These are phyloP conservation scores for Camponotus floridanus DNA, from an alignment of 1,140 invertebrate genomes.

Conservation along the genomic window DNA sequence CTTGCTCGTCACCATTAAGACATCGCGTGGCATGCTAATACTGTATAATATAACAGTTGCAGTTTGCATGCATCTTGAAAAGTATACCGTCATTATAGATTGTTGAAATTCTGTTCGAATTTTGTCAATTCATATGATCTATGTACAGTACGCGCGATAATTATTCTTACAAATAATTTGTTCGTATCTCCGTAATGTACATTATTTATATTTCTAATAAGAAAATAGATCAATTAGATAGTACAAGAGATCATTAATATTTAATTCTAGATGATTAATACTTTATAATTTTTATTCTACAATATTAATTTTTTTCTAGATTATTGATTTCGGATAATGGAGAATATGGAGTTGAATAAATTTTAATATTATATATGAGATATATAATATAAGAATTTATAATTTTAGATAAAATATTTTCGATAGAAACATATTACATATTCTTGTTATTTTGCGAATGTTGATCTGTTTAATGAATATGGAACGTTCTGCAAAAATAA, in stretches of 20 bases:
- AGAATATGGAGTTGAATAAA: too few species aligned
- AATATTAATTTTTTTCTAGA: too few species aligned
- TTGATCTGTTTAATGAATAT: not conserved
- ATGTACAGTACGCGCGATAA: not conserved
- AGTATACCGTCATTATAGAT: not conserved
- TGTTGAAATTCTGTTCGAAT: not conserved
- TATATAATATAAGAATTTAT: not conserved
- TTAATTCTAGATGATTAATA: too few species aligned
- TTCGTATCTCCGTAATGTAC: too few species aligned
- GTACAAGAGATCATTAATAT: too few species aligned
- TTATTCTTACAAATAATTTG: not conserved
- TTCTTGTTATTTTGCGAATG: not conserved
- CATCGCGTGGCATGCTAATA: not conserved
- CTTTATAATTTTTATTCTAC: too few species aligned
- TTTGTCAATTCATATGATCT: conserved; percentile 7
- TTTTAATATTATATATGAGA: too few species aligned
- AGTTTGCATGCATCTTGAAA: not conserved
- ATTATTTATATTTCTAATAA: too few species aligned
- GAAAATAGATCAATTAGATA: too few species aligned
- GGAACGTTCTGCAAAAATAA: not conserved
- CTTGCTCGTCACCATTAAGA: conserved; percentile 12
- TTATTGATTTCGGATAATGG: too few species aligned
- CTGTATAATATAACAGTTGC: not conserved
- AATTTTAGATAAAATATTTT: not conserved
- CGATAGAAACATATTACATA: not conserved